Evolutionary conservation across 2,113 vertebrate species (phyloP).

Genomic region (Azemiops feae): DNA sequence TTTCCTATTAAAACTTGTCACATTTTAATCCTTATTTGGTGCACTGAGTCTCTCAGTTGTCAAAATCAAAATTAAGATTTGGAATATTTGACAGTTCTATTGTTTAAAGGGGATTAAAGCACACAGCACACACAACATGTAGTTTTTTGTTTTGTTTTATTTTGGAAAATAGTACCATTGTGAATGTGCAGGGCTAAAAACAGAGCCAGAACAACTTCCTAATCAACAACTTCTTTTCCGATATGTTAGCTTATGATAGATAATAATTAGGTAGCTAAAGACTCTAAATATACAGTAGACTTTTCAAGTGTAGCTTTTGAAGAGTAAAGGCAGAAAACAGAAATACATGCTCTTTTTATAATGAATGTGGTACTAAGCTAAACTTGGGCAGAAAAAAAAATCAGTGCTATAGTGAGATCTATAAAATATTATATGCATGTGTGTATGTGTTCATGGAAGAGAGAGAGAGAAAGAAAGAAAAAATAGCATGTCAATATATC

Average conservation of each 20-base stretch:
- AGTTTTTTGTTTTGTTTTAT: not conserved
- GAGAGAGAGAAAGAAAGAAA: not conserved
- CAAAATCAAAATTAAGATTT: not conserved
- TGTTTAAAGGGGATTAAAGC: not conserved
- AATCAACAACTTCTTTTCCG: not conserved
- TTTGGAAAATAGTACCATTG: not conserved
- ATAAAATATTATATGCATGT: not conserved
- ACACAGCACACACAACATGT: not conserved
- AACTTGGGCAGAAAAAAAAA: not conserved
- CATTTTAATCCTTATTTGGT: not conserved
- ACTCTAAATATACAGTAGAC: not conserved
- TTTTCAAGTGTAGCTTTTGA: not conserved
- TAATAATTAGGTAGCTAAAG: not conserved
- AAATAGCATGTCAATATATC: no score
- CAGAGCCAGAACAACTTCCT: not conserved
- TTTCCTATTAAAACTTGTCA: not conserved
- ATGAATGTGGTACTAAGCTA: not conserved
- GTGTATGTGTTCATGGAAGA: not conserved
- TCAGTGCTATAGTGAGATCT: not conserved
- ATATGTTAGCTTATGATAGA: not conserved
- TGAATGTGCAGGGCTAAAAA: not conserved
- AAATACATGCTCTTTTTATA: not conserved
- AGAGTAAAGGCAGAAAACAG: not conserved
- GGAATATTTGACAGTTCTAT: not conserved
- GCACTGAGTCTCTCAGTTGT: not conserved